Evolutionary conservation across 1,140 invertebrate species (phyloP), one percentile per base, ranked within the genome.

Genomic region (Homarus americanus): DNA sequence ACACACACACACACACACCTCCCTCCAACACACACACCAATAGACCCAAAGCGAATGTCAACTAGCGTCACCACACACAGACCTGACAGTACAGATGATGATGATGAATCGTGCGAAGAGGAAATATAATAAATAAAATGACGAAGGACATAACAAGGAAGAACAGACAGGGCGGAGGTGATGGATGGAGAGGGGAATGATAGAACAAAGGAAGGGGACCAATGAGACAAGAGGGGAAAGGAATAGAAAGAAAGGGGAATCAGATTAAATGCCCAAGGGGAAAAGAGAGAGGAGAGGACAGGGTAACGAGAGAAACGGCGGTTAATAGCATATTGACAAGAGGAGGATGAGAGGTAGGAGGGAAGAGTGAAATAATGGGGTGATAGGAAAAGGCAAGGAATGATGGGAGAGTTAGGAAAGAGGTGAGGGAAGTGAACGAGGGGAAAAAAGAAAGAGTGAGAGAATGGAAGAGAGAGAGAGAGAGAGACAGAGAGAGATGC

Each of bases 211-310:
- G 53, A 58, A 58, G 53, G 53, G 53, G 53, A 58, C 15, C 53
- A 58, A 58, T 58, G 53, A 20, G 17, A 58, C 53, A 58, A 58
- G 53, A 58, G 53, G 53, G 53, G 53, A 58, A 58, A 58, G 53
- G 53, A 58, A 58, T 58, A 20, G 53, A 58, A 58, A 58, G 53
- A 58, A 58, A 58, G 53, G 53, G 53, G 53, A 58, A 58, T 58
- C 17, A 17, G 24, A 58, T 58, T 58, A 58, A 58, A 58, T 58
- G 53, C 53, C 3, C 3, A 58, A 58, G 53, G 53, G 53, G 53
- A 58, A 20, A 20, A 12, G 9, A 58, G 10, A 20, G 24, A 20
- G 24, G 10, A 20, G 24, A 3, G 53, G 24, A 58, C 15, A 20
- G 53, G 53, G 3, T 4, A 58, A 20, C 53, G 17, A 58, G 53